Conservation (phyloP, 2,113 vertebrate species). For the Columbina picui region DNA sequence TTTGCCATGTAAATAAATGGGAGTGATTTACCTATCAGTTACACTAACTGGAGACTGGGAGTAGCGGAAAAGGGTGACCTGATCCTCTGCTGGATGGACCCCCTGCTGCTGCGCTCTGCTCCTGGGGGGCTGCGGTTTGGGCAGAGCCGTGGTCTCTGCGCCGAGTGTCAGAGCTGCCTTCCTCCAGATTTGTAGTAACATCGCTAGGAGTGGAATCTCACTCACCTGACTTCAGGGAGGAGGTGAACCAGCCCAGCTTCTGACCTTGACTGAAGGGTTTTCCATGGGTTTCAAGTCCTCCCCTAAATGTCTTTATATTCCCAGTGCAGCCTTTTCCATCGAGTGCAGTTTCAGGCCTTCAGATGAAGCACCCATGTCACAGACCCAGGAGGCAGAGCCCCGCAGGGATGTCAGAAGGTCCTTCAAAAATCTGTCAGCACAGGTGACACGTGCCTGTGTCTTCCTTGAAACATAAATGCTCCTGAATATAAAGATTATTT, state of each 20-base stretch:
- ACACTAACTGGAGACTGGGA: background rate
- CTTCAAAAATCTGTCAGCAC: background rate
- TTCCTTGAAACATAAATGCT: slow-evolving; percentile 69
- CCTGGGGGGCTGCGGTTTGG: background rate
- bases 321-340: background rate
- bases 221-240: background rate
- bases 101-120: background rate
- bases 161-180: background rate
- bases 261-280: background rate
- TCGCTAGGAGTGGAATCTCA: background rate
- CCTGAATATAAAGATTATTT: slow-evolving; percentile 79
- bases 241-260: background rate
- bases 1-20: background rate
- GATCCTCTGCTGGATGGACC: background rate
- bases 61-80: background rate
- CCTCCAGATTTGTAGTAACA: background rate
- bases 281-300: background rate
- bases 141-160: background rate
- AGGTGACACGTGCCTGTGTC: background rate
- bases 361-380: background rate
- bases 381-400: background rate
- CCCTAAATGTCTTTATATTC: background rate
- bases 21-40: background rate
- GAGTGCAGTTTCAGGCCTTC: background rate
- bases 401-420: slow-evolving; percentile 9